Evolutionary conservation across 2,797 vertebrate species (phyloP).

Genomic region (Gephyroberyx darwinii): DNA sequence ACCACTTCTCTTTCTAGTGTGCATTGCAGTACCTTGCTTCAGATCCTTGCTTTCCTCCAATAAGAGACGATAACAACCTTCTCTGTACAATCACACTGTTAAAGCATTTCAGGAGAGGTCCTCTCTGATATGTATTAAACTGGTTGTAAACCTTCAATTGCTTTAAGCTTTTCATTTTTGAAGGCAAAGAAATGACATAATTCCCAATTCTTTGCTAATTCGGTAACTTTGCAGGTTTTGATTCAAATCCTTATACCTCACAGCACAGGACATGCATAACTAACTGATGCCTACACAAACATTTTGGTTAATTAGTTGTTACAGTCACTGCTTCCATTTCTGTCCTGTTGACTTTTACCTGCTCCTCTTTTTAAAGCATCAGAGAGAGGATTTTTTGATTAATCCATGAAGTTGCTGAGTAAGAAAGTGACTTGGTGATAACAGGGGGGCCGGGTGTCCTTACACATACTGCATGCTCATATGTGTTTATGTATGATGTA

Average conservation of each 20-base stretch:
- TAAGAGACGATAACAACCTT: conserved; percentile 30
- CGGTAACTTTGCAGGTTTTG: conserved; percentile 58
- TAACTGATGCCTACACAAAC: conserved; percentile 24
- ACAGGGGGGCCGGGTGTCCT: background rate
- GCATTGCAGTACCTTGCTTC: background rate
- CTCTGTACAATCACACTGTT: conserved; percentile 41
- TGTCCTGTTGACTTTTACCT: conserved; percentile 32
- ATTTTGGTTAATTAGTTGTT: conserved; percentile 60
- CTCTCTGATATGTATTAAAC: conserved; percentile 36
- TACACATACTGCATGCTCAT: too few species aligned
- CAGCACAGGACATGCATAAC: conserved; percentile 18
- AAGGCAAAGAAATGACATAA: conserved; percentile 41
- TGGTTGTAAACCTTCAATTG: conserved; percentile 47
- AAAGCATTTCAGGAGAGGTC: conserved; percentile 34
- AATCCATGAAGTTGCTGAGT: conserved; percentile 41
- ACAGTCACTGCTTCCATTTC: conserved; percentile 36
- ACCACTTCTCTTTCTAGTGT: background rate
- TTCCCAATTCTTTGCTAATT: conserved; percentile 55
- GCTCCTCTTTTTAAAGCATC: conserved; percentile 21
- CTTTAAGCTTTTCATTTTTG: conserved; percentile 57
- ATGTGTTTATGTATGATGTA: too few species aligned
- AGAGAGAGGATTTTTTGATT: conserved; percentile 26
- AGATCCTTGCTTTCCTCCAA: background rate
- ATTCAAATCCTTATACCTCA: conserved; percentile 12
- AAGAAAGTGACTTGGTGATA: conserved; percentile 26